phyloP scores from a whole-genome alignment of 2,888 invertebrate genomes.

The Parasteatoda lunata region DNA sequence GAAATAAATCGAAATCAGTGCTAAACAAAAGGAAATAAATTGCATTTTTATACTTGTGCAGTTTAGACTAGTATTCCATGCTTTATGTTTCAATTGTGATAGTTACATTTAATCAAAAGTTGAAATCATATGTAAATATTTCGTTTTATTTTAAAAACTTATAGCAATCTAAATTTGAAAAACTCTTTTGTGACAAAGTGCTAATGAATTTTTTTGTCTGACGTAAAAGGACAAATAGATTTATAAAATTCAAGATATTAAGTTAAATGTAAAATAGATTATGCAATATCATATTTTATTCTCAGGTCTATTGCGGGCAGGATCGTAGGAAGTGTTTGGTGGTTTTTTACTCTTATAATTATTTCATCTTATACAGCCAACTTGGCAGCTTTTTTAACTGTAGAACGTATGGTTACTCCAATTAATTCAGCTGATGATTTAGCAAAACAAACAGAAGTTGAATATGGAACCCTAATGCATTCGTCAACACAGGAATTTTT shows the following conservation, averaged over 20 bases:
- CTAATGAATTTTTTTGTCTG: no score
- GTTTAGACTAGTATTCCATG: no score
- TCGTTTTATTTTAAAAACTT: no score
- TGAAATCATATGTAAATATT: no score
- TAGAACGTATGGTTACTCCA: constrained; percentile 95
- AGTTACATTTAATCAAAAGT: no score
- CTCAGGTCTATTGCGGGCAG: constrained; percentile 88
- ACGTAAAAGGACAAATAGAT: no score
- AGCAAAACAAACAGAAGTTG: constrained; percentile 93
- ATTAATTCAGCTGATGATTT: constrained; percentile 93
- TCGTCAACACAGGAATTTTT: constrained; percentile 90
- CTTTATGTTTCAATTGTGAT: no score
- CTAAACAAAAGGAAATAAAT: no score
- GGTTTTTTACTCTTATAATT: constrained; percentile 98
- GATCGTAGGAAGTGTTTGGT: constrained; percentile 98
- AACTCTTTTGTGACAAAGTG: no score
- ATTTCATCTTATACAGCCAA: constrained; percentile 99
- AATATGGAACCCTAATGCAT: constrained; percentile 87
- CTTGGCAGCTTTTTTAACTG: constrained; percentile 97
- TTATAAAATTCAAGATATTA: not conserved
- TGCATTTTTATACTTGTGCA: no score
- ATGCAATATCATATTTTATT: constrained; percentile 9
- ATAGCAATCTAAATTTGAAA: no score
- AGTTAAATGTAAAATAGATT: not conserved
- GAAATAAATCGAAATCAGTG: no score